These are phyloP conservation scores for Neolamprologus caudopunctatus DNA, from an alignment of 2,113 vertebrate genomes.

Conservation along the genomic window DNA sequence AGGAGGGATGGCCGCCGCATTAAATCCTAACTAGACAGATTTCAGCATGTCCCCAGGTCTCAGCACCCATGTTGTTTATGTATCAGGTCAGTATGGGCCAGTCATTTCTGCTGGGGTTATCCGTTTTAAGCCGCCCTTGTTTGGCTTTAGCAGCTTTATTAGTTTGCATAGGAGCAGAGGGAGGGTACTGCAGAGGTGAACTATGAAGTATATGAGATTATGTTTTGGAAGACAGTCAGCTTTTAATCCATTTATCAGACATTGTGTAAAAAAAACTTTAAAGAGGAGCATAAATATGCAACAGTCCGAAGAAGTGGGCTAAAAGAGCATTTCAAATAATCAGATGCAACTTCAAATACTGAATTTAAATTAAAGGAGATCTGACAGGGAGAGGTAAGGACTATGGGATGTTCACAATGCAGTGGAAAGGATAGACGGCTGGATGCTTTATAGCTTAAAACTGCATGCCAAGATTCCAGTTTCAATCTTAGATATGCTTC, in stretches of 20 bases:
- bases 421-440: background rate
- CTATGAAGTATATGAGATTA: background rate
- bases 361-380: background rate
- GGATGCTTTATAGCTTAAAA: background rate
- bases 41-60: constrained; percentile 35
- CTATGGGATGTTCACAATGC: background rate
- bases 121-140: background rate
- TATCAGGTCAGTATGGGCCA: constrained; percentile 28
- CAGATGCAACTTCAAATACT: background rate
- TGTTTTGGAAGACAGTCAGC: background rate
- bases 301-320: background rate
- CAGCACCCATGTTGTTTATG: constrained; percentile 30
- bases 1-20: constrained; percentile 8
- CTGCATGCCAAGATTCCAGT: background rate
- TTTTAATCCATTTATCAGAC: constrained; percentile 20
- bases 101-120: constrained; percentile 26
- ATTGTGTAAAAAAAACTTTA: background rate
- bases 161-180: constrained; percentile 15
- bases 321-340: constrained; percentile 7
- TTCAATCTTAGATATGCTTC: background rate
- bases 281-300: constrained; percentile 8
- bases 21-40: constrained; percentile 47
- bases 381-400: background rate
- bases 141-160: constrained; percentile 5
- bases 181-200: background rate